phyloP scores from a whole-genome alignment of 2,113 vertebrate genomes.

The Xenus cinereus region DNA sequence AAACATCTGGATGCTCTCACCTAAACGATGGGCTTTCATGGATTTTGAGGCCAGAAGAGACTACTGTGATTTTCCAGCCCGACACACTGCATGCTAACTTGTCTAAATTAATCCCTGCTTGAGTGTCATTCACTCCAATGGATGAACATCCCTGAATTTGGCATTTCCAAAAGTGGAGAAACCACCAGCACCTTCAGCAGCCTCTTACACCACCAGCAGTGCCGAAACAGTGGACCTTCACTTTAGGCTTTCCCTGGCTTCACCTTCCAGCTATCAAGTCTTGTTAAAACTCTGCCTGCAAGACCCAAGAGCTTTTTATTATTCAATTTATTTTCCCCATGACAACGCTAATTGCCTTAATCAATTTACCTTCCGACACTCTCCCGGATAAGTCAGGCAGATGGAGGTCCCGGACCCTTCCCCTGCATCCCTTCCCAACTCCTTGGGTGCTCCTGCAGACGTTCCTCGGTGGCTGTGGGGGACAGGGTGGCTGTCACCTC shows the following conservation, averaged over 20 bases:
- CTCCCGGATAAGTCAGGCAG: not conserved
- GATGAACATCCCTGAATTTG: not conserved
- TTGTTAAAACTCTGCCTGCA: not conserved
- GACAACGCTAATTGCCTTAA: not conserved
- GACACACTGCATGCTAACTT: fast-evolving
- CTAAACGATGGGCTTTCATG: not conserved
- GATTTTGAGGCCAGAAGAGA: not conserved
- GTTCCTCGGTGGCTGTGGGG: not conserved
- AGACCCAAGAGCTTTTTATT: not conserved
- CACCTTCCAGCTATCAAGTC: not conserved
- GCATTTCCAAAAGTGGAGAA: not conserved
- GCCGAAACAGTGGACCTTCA: fast-evolving
- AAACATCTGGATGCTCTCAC: not conserved
- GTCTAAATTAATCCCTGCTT: not conserved
- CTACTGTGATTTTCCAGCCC: not conserved
- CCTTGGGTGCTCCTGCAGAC: fast-evolving
- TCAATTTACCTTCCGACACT: not conserved
- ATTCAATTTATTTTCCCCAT: not conserved
- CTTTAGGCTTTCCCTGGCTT: not conserved
- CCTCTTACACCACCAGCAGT: not conserved
- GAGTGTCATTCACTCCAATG: fast-evolving
- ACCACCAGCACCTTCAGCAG: not conserved
- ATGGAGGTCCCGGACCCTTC: not conserved
- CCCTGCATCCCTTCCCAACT: not conserved
- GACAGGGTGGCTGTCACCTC: not conserved